Conservation (phyloP, 2,888 invertebrate species). For the Thera britannica region DNA sequence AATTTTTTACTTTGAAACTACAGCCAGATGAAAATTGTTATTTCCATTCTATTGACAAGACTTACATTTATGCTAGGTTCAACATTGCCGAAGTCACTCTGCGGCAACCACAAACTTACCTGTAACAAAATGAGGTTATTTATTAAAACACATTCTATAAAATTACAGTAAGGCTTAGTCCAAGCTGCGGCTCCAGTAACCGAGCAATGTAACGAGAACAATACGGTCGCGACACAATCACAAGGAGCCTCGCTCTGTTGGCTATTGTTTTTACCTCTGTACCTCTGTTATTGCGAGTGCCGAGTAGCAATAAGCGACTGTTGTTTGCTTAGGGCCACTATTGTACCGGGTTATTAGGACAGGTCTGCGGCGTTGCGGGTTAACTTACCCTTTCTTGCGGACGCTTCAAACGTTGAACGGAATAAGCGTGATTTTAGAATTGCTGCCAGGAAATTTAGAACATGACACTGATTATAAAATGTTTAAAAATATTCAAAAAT, state of each 20-base stretch:
- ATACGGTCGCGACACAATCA: conserved; percentile 68
- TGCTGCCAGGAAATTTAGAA: not conserved
- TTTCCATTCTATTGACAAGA: conserved; percentile 18
- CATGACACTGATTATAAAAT: not conserved
- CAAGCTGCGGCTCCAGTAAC: conserved; percentile 62
- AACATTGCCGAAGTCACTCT: conserved; percentile 22
- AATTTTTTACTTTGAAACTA: too few species aligned
- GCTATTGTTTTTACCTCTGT: conserved; percentile 77
- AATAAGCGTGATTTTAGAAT: conserved; percentile 18
- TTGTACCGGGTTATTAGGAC: conserved; percentile 78
- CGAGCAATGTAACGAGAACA: conserved; percentile 67
- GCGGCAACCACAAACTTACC: conserved; percentile 48
- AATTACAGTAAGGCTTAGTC: conserved; percentile 53
- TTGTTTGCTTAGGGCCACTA: conserved; percentile 76
- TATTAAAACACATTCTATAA: conserved; percentile 47
- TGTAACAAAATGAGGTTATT: conserved; percentile 50
- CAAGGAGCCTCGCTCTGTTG: conserved; percentile 60
- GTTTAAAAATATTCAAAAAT: not conserved
- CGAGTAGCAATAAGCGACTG: conserved; percentile 77
- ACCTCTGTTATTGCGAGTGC: conserved; percentile 67
- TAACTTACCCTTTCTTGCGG: conserved; percentile 56
- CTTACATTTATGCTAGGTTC: conserved; percentile 20
- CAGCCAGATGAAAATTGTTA: conserved; percentile 7
- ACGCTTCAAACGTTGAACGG: conserved; percentile 38
- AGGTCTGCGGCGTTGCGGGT: conserved; percentile 59